phyloP scores from a whole-genome alignment of 2,797 vertebrate species.

The Molossus alvarezi region DNA sequence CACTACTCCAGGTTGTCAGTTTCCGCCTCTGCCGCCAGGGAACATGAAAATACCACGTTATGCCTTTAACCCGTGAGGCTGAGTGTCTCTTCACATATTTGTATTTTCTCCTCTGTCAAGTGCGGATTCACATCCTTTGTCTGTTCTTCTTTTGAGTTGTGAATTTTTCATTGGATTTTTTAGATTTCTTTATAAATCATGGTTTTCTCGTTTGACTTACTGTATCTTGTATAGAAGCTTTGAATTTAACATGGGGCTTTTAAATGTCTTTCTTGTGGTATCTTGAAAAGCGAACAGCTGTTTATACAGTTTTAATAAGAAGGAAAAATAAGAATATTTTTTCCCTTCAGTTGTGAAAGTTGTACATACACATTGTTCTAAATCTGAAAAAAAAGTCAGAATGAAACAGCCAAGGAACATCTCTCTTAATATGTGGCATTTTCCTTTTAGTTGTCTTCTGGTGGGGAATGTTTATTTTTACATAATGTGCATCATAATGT shows the following conservation, averaged over 20 bases:
- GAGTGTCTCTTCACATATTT: not conserved
- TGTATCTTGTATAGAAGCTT: not conserved
- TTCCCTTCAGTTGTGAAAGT: not conserved
- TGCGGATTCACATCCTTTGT: not conserved
- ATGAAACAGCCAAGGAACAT: not conserved
- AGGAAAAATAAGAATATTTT: not conserved
- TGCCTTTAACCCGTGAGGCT: not conserved
- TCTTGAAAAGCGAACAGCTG: conserved; percentile 11
- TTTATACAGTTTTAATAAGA: not conserved
- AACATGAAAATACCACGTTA: not conserved
- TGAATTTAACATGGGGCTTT: conserved; percentile 41
- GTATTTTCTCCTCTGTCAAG: not conserved
- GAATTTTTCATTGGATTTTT: conserved; percentile 25
- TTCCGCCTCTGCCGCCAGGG: not conserved
- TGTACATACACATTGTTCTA: not conserved
- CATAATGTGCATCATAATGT: not conserved
- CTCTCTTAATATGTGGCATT: not conserved
- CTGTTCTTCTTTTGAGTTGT: not conserved
- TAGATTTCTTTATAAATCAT: not conserved
- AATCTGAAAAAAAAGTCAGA: not conserved
- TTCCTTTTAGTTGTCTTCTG: conserved; percentile 43
- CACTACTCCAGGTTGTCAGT: not conserved
- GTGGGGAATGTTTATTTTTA: not conserved
- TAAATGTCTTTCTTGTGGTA: not conserved
- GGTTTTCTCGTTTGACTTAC: not conserved